Conservation (phyloP, 53 echinoderm and acorn worm genomes). For the Echinarachnius parma region DNA sequence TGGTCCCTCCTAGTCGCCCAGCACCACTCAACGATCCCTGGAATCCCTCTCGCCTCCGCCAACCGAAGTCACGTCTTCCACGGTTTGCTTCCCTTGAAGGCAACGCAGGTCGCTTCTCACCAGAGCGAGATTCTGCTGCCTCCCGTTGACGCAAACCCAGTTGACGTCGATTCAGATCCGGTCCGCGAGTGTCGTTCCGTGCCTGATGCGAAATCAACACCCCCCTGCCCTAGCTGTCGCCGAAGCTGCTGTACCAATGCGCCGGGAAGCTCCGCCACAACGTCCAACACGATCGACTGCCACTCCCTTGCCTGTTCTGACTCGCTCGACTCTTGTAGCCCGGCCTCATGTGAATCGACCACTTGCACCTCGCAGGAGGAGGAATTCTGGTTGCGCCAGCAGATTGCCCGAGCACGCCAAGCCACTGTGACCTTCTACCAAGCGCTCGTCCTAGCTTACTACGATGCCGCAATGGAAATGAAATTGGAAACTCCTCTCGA, state of each 20-base stretch:
- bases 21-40: constrained; percentile 52
- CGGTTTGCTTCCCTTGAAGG: constrained; percentile 62
- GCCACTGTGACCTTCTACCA: constrained; percentile 66
- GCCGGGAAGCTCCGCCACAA: too few species aligned
- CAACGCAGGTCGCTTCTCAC: constrained; percentile 53
- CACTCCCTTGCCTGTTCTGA: background rate
- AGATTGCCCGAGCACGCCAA: constrained; percentile 25
- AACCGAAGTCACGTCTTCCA: constrained; percentile 29
- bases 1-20: constrained; percentile 70
- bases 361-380: too few species aligned
- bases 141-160: background rate
- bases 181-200: background rate
- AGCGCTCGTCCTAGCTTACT: constrained; percentile 66
- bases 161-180: background rate
- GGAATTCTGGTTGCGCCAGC: constrained; percentile 22
- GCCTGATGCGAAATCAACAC: background rate
- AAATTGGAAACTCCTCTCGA: background rate
- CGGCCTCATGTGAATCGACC: too few species aligned
- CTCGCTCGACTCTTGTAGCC: too few species aligned
- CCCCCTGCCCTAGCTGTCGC: constrained; percentile 25
- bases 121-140: constrained; percentile 54
- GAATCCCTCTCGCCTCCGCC: constrained; percentile 8
- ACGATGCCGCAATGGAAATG: constrained; percentile 21
- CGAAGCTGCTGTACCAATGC: constrained; percentile 1
- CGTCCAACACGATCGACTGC: background rate